Percentiles rank a stretch among this genome's conserved stretches.
phyloP scores from a whole-genome alignment of 64 coral and sea anemone species.

The Montipora capricornis region DNA sequence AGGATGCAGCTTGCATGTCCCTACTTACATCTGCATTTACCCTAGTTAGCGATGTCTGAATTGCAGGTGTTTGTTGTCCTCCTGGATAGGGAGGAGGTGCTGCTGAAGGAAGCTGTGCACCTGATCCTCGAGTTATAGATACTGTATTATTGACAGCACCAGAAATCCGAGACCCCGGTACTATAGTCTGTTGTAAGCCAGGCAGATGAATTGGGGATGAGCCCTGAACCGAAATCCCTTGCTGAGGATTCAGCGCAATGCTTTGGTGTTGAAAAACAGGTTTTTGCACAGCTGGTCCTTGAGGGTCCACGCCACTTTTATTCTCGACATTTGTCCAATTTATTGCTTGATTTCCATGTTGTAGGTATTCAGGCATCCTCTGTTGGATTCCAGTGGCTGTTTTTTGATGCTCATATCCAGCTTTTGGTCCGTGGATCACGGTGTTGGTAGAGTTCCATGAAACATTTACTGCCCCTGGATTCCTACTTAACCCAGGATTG shows the following conservation, averaged over 20 bases:
- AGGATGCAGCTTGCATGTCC: neutral
- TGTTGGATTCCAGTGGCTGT: neutral
- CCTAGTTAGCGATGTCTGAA: neutral
- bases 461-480: conserved; percentile 3
- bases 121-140: conserved; percentile 8
- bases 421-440: neutral
- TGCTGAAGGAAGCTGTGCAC: neutral
- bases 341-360: neutral
- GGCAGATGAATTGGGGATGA: neutral
- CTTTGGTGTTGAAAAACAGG: conserved; percentile 23
- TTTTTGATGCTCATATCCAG: neutral
- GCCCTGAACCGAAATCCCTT: neutral
- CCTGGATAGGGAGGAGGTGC: conserved; percentile 1
- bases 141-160: neutral
- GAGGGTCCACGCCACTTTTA: neutral
- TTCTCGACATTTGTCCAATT: neutral
- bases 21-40: neutral
- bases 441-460: conserved; percentile 10
- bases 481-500: neutral
- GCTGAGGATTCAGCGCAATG: neutral
- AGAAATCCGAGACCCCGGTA: neutral
- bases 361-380: neutral
- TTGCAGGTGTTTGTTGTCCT: conserved; percentile 11
- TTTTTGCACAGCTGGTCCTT: neutral
- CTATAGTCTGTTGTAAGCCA: neutral